phyloP scores from a whole-genome alignment of 2,888 invertebrate genomes.

The Elysia crispata region DNA sequence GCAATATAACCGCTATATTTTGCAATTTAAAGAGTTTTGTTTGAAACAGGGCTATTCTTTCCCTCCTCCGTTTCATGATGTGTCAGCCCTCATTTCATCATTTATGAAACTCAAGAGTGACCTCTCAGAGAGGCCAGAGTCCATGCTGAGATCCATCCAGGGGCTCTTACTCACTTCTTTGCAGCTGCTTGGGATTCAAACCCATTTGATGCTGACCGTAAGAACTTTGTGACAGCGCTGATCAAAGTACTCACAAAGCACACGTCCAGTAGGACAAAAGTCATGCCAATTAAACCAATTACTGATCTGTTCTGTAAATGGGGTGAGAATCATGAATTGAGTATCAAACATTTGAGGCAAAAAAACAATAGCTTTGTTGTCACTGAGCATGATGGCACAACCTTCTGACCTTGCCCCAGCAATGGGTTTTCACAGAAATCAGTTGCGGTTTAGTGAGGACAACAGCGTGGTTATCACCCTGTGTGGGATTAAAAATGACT shows the following conservation, averaged over 20 bases:
- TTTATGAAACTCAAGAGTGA: not conserved
- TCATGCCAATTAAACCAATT: slow-evolving; percentile 10
- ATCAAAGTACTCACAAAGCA: slow-evolving; percentile 10
- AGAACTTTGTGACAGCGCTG: slow-evolving; percentile 9
- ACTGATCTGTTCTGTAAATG: slow-evolving; percentile 4
- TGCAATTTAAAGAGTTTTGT: not conserved
- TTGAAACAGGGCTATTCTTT: not conserved
- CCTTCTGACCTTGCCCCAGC: slow-evolving; percentile 38
- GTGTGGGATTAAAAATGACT: slow-evolving; percentile 17
- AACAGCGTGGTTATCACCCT: not conserved
- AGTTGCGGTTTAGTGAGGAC: slow-evolving; percentile 17
- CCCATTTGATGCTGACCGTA: not conserved
- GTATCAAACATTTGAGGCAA: slow-evolving; percentile 11
- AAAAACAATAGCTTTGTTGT: slow-evolving; percentile 12
- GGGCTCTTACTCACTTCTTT: slow-evolving; percentile 7
- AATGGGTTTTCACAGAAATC: slow-evolving; percentile 11
- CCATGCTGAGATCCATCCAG: not conserved
- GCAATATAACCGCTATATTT: not conserved
- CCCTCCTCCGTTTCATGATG: not conserved
- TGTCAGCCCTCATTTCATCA: not conserved
- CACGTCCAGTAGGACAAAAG: not conserved
- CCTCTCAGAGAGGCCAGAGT: slow-evolving; percentile 12
- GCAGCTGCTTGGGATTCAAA: not conserved
- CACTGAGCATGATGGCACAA: not conserved
- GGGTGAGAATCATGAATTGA: not conserved